phyloP scores from a whole-genome alignment of 2,888 invertebrate species.

The Platycheirus albimanus region DNA sequence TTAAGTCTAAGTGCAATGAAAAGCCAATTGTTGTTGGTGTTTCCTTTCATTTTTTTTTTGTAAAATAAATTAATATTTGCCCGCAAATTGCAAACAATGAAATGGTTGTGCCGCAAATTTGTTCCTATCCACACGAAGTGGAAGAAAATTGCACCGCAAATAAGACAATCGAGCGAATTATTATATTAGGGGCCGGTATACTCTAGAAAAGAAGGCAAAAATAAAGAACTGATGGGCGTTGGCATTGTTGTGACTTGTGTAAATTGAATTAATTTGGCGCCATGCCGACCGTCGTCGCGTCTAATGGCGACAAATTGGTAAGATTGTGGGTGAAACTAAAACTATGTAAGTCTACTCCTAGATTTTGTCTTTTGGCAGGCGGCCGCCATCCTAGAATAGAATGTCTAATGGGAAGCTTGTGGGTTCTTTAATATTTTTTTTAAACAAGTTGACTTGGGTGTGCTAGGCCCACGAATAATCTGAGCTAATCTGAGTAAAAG shows the following conservation, averaged over 20 bases:
- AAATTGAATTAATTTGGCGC: slow-evolving; percentile 72
- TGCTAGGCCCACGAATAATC: too few species aligned
- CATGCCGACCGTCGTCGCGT: slow-evolving; percentile 7
- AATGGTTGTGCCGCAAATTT: slow-evolving; percentile 50
- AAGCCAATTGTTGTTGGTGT: slow-evolving; percentile 29
- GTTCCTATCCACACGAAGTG: slow-evolving; percentile 17
- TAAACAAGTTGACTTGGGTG: too few species aligned
- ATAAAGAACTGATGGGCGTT: slow-evolving; percentile 40
- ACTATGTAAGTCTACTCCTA: not conserved
- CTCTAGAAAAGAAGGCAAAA: slow-evolving; percentile 3
- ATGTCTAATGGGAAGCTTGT: not conserved
- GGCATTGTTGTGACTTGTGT: slow-evolving; percentile 62
- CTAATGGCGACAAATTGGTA: slow-evolving; percentile 50
- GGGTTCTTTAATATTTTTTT: too few species aligned
- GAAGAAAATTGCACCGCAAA: slow-evolving; percentile 63
- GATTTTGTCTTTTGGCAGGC: not conserved
- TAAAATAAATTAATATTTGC: slow-evolving; percentile 57
- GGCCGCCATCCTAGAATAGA: not conserved
- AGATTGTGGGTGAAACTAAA: slow-evolving; percentile 38
- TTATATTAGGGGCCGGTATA: slow-evolving; percentile 42
- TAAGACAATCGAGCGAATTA: slow-evolving; percentile 55
- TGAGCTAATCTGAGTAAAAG: too few species aligned
- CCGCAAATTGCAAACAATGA: slow-evolving; percentile 63
- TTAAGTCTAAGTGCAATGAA: slow-evolving; percentile 29
- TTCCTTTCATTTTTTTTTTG: too few species aligned